Evolutionary conservation across 2,888 invertebrate species (phyloP).

Genomic region (Erpobdella octoculata): DNA sequence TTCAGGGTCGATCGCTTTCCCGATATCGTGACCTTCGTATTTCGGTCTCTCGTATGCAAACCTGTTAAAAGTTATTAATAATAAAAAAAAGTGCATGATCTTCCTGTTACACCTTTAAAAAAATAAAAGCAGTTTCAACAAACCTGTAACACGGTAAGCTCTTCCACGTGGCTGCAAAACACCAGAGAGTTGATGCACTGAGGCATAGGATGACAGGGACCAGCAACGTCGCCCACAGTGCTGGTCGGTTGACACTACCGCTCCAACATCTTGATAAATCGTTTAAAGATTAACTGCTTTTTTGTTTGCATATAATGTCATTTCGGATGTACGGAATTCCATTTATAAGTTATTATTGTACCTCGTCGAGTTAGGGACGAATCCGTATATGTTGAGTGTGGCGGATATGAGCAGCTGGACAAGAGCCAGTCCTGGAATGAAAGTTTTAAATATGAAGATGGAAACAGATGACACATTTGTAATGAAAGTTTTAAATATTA

Average conservation of each 20-base stretch:
- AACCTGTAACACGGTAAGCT: slow-evolving; percentile 11
- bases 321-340: not conserved
- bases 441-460: not conserved
- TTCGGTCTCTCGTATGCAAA: slow-evolving; percentile 13
- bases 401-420: slow-evolving; percentile 9
- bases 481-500: not conserved
- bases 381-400: slow-evolving; percentile 9
- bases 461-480: not conserved
- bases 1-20: not conserved
- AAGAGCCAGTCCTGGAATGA: not conserved
- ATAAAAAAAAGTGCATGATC: no score
- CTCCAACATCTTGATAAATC: slow-evolving; percentile 6
- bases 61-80: no score
- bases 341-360: not conserved
- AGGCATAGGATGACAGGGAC: slow-evolving; percentile 1
- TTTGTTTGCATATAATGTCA: not conserved
- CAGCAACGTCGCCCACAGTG: slow-evolving; percentile 12
- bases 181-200: not conserved
- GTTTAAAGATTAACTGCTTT: no score
- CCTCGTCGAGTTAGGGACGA: slow-evolving; percentile 11
- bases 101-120: no score
- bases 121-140: no score
- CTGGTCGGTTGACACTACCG: not conserved
- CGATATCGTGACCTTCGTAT: slow-evolving; percentile 8
- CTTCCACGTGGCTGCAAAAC: not conserved